A percentile compares a stretch with the other conserved stretches of the same genome.
phyloP scores from a whole-genome alignment of 1,140 invertebrate genomes.

The Himalopsyche phryganea region DNA sequence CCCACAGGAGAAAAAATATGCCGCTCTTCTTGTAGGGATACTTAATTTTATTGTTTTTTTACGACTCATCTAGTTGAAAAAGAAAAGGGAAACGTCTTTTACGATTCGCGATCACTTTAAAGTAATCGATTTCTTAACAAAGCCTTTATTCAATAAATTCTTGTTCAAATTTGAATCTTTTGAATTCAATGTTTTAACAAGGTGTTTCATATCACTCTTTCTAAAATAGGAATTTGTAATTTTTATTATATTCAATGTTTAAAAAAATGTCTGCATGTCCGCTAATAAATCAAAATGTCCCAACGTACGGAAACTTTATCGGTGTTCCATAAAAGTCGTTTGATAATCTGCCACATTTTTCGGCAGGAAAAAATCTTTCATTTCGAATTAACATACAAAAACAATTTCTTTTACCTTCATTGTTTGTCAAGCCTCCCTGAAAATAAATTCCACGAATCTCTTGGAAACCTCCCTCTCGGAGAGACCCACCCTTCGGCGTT shows the following conservation, averaged over 20 bases:
- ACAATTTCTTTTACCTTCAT: conserved; percentile 36
- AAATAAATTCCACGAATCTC: conserved; percentile 34
- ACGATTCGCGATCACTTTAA: not conserved
- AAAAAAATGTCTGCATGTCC: conserved; percentile 15
- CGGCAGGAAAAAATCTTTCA: conserved; percentile 33
- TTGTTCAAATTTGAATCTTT: too few species aligned
- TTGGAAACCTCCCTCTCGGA: conserved; percentile 10
- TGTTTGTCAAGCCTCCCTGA: conserved; percentile 33
- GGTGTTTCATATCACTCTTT: too few species aligned
- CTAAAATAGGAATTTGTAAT: too few species aligned
- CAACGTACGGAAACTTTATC: conserved; percentile 26
- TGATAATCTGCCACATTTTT: conserved; percentile 34
- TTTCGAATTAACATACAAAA: conserved; percentile 36
- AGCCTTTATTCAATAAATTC: too few species aligned
- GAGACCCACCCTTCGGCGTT: not conserved
- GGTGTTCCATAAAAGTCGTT: conserved; percentile 29
- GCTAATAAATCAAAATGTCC: conserved; percentile 33
- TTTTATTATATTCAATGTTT: too few species aligned
- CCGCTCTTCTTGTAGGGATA: conserved; percentile 24
- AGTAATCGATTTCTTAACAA: not conserved
- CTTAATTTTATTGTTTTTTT: conserved; percentile 31
- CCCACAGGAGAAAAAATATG: conserved; percentile 25
- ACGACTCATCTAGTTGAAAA: conserved; percentile 8
- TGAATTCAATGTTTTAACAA: too few species aligned
- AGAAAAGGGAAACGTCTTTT: not conserved